phyloP scores from a whole-genome alignment of 1,140 invertebrate species.

The Paracyclopina nana region DNA sequence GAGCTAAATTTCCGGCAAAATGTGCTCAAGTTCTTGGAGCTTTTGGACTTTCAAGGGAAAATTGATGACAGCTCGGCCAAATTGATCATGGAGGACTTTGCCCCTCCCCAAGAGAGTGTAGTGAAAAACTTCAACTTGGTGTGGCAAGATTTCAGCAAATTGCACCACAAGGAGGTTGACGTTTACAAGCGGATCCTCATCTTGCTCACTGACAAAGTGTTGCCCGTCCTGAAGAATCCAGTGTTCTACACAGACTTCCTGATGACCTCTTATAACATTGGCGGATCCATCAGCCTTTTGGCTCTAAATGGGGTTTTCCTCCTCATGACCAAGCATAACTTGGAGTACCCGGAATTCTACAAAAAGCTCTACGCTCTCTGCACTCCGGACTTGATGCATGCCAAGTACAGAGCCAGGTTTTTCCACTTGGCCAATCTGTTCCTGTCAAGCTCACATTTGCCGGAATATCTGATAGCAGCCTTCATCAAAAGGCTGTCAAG shows the following conservation, averaged over 20 bases:
- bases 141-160: slow-evolving; percentile 48
- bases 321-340: slow-evolving; percentile 70
- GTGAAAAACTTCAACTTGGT: slow-evolving; percentile 24
- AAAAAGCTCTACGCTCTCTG: slow-evolving; percentile 80
- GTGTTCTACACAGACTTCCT: slow-evolving; percentile 74
- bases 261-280: slow-evolving; percentile 63
- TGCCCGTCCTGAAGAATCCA: slow-evolving; percentile 57
- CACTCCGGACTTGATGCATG: slow-evolving; percentile 66
- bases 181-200: slow-evolving; percentile 56
- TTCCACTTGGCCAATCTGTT: slow-evolving; percentile 76
- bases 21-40: slow-evolving; percentile 7
- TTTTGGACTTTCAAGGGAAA: slow-evolving; percentile 12
- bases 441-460: slow-evolving; percentile 75
- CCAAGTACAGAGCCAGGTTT: slow-evolving; percentile 56
- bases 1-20: background rate
- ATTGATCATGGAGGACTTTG: background rate
- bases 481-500: slow-evolving; percentile 74
- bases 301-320: slow-evolving; percentile 81
- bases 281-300: slow-evolving; percentile 63
- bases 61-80: background rate
- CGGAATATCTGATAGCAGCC: slow-evolving; percentile 70
- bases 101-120: slow-evolving; percentile 17
- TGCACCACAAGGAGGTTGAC: slow-evolving; percentile 34
- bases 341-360: slow-evolving; percentile 90
- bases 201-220: slow-evolving; percentile 55